Evolutionary conservation across 2,113 vertebrate genomes (phyloP).

Genomic region (Nematolebias whitei): DNA sequence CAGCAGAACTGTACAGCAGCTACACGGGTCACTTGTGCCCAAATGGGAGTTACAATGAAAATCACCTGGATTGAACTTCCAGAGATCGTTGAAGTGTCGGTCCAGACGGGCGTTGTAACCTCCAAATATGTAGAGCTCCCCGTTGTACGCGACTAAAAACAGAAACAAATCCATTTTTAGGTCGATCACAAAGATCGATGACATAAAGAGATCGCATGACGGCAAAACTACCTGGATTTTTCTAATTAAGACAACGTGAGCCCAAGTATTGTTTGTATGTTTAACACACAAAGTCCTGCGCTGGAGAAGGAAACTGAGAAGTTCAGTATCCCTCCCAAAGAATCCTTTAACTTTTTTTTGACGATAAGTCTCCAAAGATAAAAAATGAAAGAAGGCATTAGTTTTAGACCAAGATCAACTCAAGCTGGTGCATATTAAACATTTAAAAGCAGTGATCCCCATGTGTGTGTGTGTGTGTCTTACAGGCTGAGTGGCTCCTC

Average conservation of each 20-base stretch:
- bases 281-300: background rate
- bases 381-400: too few species aligned
- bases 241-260: background rate
- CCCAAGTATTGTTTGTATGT: background rate
- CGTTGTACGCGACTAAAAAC: conserved; percentile 90
- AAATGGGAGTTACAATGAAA: too few species aligned
- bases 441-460: background rate
- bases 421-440: background rate
- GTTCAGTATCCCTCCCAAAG: too few species aligned
- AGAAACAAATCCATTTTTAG: conserved; percentile 11
- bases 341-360: too few species aligned
- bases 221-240: background rate
- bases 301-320: too few species aligned
- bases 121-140: conserved; percentile 96
- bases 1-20: background rate
- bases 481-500: conserved; percentile 96
- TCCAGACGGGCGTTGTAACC: conserved; percentile 96
- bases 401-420: too few species aligned
- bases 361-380: too few species aligned
- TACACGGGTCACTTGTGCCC: background rate
- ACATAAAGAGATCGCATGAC: conserved; percentile 4
- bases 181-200: too few species aligned
- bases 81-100: conserved; percentile 96
- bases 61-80: conserved; percentile 98
- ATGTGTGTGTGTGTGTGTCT: conserved; percentile 67